A percentile compares a stretch with the other conserved stretches of the same genome.
phyloP scores from a whole-genome alignment of 2,888 invertebrate species.

The Dasypogon diadema region DNA sequence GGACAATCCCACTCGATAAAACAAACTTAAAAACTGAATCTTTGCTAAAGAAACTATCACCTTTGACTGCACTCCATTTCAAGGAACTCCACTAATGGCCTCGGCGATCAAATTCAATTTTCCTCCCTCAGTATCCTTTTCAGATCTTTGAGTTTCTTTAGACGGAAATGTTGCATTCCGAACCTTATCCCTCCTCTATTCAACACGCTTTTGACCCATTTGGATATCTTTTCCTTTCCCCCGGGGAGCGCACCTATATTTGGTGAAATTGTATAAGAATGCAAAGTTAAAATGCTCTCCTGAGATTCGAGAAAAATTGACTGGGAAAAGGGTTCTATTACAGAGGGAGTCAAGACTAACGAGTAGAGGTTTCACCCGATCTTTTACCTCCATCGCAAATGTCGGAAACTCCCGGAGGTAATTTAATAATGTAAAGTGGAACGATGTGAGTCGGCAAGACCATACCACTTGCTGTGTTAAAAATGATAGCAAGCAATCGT shows the following conservation, averaged over 20 bases:
- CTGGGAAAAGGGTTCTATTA: slow-evolving; percentile 21
- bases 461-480: slow-evolving; percentile 1
- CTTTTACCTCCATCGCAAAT: slow-evolving; percentile 5
- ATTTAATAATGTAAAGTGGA: slow-evolving; percentile 46
- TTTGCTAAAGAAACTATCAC: slow-evolving; percentile 18
- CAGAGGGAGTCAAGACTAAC: slow-evolving; percentile 14
- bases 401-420: slow-evolving; percentile 40
- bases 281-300: slow-evolving; percentile 37
- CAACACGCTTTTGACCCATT: slow-evolving; percentile 7
- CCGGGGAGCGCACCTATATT: not conserved
- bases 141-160: slow-evolving; percentile 8
- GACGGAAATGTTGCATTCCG: slow-evolving; percentile 14
- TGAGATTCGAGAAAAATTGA: slow-evolving; percentile 33
- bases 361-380: slow-evolving; percentile 16
- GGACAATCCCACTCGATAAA: slow-evolving; percentile 16
- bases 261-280: slow-evolving; percentile 17
- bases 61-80: slow-evolving; percentile 31
- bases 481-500: slow-evolving; percentile 17
- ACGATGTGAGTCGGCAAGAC: slow-evolving; percentile 25
- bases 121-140: slow-evolving; percentile 25
- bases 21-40: slow-evolving; percentile 5
- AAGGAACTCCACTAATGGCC: slow-evolving; percentile 23
- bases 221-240: not conserved
- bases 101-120: slow-evolving; percentile 52
- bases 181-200: slow-evolving; percentile 7